Evolutionary conservation across 2,797 vertebrate species (phyloP).

Genomic region (Malurus leucopterus): DNA sequence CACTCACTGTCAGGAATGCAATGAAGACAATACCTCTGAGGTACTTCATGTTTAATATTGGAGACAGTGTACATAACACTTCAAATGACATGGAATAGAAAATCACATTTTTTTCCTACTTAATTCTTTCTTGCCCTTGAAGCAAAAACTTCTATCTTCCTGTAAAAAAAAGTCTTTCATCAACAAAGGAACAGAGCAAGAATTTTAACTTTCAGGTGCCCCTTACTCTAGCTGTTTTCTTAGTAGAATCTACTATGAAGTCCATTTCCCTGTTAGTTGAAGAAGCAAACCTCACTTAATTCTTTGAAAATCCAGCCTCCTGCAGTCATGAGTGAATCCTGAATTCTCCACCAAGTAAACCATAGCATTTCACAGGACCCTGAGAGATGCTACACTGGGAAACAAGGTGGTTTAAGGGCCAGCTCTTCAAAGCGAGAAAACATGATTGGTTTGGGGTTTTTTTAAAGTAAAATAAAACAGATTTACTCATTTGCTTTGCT

Average conservation of each 20-base stretch:
- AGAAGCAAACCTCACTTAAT: not conserved
- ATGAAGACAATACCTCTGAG: not conserved
- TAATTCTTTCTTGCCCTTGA: not conserved
- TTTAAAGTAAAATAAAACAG: not conserved
- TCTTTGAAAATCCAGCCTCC: not conserved
- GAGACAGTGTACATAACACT: not conserved
- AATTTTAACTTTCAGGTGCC: not conserved
- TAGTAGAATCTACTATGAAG: not conserved
- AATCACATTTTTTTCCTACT: not conserved
- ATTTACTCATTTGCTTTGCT: constrained; percentile 42
- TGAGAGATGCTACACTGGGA: not conserved
- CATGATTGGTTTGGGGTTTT: not conserved
- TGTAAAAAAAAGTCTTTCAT: not conserved
- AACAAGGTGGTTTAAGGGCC: not conserved
- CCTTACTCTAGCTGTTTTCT: not conserved
- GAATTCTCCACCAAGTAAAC: not conserved
- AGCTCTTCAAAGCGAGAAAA: not conserved
- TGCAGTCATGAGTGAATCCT: not conserved
- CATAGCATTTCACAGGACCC: not conserved
- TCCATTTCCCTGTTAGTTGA: not conserved
- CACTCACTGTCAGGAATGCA: not conserved
- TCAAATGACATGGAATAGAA: not conserved
- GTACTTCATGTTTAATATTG: not conserved
- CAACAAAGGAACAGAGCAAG: not conserved
- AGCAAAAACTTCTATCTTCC: not conserved